These are phyloP conservation scores for Hirtodrosophila duncani DNA, from an alignment of 2,888 invertebrate species.

Conservation along the genomic window DNA sequence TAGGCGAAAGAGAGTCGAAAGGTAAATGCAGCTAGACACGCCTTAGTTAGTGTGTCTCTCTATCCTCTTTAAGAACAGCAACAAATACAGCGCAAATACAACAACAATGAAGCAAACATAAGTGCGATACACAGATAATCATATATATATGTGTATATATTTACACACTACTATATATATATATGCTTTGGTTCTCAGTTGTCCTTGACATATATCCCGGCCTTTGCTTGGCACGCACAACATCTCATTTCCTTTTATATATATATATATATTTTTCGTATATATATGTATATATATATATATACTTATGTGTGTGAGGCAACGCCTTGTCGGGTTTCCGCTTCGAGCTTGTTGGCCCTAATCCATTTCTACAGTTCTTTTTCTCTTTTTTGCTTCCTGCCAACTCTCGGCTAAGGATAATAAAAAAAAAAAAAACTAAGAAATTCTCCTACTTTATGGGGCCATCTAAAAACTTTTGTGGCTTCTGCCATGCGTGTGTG, in stretches of 20 bases:
- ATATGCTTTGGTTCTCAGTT: slow-evolving; percentile 21
- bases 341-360: slow-evolving; percentile 55
- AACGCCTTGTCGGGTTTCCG: slow-evolving; percentile 67
- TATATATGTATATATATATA: slow-evolving; percentile 2
- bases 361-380: slow-evolving; percentile 62
- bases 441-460: slow-evolving; percentile 60
- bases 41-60: no score
- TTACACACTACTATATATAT: slow-evolving; percentile 6
- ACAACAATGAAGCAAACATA: no score
- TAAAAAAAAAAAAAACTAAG: no score
- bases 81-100: no score
- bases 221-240: slow-evolving; percentile 59
- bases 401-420: slow-evolving; percentile 65
- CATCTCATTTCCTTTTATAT: slow-evolving; percentile 17
- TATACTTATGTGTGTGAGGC: slow-evolving; percentile 29
- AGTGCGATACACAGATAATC: neutral
- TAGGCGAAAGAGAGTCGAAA: neutral
- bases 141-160: neutral
- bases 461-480: slow-evolving; percentile 56
- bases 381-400: slow-evolving; percentile 38
- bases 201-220: slow-evolving; percentile 66
- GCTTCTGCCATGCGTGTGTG: slow-evolving; percentile 36
- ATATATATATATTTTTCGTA: slow-evolving; percentile 4
- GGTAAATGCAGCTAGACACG: slow-evolving; percentile 51
- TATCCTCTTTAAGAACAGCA: no score